These are phyloP conservation scores for Muraenolepis orangiensis DNA, from an alignment of 2,797 vertebrate genomes.

Conservation along the genomic window DNA sequence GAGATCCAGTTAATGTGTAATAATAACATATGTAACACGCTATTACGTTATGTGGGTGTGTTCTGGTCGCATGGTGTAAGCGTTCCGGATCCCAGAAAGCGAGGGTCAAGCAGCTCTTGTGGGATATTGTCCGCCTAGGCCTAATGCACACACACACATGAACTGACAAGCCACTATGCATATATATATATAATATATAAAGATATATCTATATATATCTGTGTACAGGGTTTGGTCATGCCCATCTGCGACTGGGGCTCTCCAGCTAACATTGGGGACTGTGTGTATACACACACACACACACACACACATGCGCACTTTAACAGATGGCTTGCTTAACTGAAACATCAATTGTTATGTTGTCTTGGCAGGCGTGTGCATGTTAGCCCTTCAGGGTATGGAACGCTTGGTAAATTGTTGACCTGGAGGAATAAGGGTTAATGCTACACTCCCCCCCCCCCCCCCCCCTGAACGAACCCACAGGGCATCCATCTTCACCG, in stretches of 20 bases:
- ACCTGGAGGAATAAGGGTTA: constrained; percentile 73
- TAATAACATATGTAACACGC: not conserved
- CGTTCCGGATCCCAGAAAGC: constrained; percentile 33
- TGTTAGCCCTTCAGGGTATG: constrained; percentile 62
- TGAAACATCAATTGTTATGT: constrained; percentile 76
- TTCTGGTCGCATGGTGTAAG: constrained; percentile 41
- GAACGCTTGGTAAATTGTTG: constrained; percentile 73
- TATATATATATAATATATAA: no score
- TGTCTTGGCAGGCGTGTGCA: constrained; percentile 64
- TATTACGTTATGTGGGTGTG: constrained; percentile 41
- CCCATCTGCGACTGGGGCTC: constrained; percentile 46
- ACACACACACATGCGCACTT: constrained; percentile 40
- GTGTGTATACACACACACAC: constrained; percentile 18
- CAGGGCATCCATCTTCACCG: constrained; percentile 56
- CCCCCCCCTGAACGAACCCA: constrained; percentile 65
- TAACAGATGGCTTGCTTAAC: constrained; percentile 80
- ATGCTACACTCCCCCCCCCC: constrained; percentile 67
- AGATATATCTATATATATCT: no score
- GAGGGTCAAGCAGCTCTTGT: constrained; percentile 32
- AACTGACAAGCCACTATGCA: no score
- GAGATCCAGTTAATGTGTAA: constrained; percentile 48
- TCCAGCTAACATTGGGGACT: constrained; percentile 44
- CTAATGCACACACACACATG: not conserved
- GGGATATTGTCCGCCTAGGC: not conserved
- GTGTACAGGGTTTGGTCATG: constrained; percentile 11